Conservation (phyloP, 2,888 invertebrate genomes). For the Thymelicus sylvestris region DNA sequence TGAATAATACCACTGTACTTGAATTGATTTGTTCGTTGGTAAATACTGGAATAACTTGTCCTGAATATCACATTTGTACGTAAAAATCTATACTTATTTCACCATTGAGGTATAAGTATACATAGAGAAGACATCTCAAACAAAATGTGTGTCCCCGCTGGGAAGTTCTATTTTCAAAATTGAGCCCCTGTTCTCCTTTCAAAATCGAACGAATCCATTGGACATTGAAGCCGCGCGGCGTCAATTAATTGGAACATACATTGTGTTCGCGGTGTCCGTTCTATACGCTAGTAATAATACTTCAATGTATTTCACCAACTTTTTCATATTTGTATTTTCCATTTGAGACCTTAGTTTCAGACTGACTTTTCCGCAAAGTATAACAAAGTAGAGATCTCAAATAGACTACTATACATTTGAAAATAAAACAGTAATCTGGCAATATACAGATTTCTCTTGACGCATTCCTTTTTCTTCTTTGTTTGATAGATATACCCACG, state of each 20-base stretch:
- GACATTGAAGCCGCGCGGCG: too few species aligned
- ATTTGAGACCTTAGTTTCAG: slow-evolving; percentile 9
- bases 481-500: slow-evolving; percentile 20
- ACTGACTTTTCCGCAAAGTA: neutral
- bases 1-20: slow-evolving; percentile 52
- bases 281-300: too few species aligned
- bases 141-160: too few species aligned
- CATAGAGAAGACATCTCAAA: too few species aligned
- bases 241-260: too few species aligned
- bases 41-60: slow-evolving; percentile 35
- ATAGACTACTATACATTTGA: neutral
- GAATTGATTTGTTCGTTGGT: slow-evolving; percentile 52
- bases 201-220: too few species aligned
- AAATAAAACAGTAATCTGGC: slow-evolving; percentile 7
- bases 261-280: too few species aligned
- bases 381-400: slow-evolving; percentile 11
- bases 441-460: slow-evolving; percentile 25
- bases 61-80: slow-evolving; percentile 7
- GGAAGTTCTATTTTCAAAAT: too few species aligned
- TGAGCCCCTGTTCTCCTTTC: too few species aligned
- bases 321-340: slow-evolving; percentile 24
- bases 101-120: too few species aligned
- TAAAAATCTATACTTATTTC: slow-evolving; percentile 20
- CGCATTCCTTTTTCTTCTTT: slow-evolving; percentile 43
- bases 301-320: slow-evolving; percentile 18